phyloP scores from a whole-genome alignment of 2,888 invertebrate species.

The Cataglyphis rosenhaueri region DNA sequence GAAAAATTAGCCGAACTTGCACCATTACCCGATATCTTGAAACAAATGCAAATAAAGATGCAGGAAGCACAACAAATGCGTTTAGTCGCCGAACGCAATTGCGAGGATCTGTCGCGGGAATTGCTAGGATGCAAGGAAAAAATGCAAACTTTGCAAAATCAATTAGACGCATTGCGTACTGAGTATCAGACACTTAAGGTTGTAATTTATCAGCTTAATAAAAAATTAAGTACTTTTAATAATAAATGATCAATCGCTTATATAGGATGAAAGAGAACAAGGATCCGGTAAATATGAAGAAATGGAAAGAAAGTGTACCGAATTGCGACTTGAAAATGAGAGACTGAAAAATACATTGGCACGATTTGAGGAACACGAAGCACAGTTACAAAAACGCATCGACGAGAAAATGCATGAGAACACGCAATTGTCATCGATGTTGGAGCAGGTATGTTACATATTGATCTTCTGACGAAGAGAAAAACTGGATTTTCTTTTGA shows the following conservation, averaged over 20 bases:
- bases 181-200: conserved; percentile 78
- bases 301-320: conserved; percentile 86
- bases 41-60: conserved; percentile 89
- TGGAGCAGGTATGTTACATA: conserved; percentile 85
- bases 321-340: conserved; percentile 86
- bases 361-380: conserved; percentile 87
- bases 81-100: conserved; percentile 89
- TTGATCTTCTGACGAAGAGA: background rate
- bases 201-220: background rate
- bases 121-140: conserved; percentile 89
- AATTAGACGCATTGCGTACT: conserved; percentile 80
- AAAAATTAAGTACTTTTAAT: background rate
- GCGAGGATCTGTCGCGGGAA: conserved; percentile 89
- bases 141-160: conserved; percentile 83
- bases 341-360: conserved; percentile 86
- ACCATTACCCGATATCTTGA: conserved; percentile 90
- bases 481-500: background rate
- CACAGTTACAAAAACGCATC: conserved; percentile 88
- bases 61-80: conserved; percentile 90
- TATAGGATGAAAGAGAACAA: conserved; percentile 74
- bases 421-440: conserved; percentile 88
- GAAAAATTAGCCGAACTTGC: conserved; percentile 90
- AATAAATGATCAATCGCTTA: background rate
- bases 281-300: conserved; percentile 76
- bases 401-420: conserved; percentile 91